Base-by-base conservation (phyloP, 2,888 invertebrate genomes). In the Limnephilus marmoratus region DNA sequence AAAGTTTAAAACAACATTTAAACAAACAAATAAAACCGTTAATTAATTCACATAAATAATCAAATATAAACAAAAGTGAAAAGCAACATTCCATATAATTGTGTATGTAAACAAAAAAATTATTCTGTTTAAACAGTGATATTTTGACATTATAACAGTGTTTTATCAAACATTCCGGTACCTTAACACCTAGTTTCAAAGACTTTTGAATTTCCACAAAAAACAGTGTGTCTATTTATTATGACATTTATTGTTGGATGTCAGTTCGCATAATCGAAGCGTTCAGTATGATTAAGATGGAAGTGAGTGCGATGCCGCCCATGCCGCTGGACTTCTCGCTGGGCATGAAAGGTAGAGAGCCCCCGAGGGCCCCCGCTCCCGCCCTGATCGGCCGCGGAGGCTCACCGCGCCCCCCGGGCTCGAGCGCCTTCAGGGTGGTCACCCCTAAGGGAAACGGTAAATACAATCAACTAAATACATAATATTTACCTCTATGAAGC, bases 251-350 rank as follows among this genome's bases (percentile, higher is more conserved):
- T 68, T n/a, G 68, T 53, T 53, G 53, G 53, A 18, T 53, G 53
- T 53, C 53, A 53, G 49, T 49, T 49, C 15, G 18, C 2, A 68
- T 68, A 68, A 68, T n/a, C 24, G 68, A 68, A 68, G 68, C 68
- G 68, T 68, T 68, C 68, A 68, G n/a, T 18, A 95, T 95, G 95
- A 96, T 95, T 13, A 49, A 49, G 94, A 96, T 97, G 96, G 97
- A 97, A 96, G 95, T 97, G 94, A 97, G 97, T 96, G 96, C 96
- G 90, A 96, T 97, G 95, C 95, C 96, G 92, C 96, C 96, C 92
- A 97, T 97, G 97, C 97, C 97, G 92, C 95, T 97, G 95, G 97
- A 97, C 96, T 97, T 97, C 95, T 97, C 97, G 93, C 96, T 97
- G 96, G 96, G 95, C 95, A 96, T 91, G 93, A 93, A 94, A 94